Evolutionary conservation across 64 coral and sea anemone genomes (phyloP).

Genomic region (Exaiptasia diaphana): DNA sequence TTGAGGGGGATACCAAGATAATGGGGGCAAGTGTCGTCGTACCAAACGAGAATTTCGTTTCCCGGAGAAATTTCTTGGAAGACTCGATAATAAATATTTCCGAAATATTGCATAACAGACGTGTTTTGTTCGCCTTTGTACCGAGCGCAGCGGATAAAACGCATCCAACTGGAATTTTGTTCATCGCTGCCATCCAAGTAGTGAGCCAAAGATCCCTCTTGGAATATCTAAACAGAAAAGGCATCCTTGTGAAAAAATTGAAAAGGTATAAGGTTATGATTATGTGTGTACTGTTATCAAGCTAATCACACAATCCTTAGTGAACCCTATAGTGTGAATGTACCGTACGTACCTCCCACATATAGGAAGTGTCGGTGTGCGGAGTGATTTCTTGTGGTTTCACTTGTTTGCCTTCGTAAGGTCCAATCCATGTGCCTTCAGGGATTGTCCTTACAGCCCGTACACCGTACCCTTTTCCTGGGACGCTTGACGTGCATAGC

Average conservation of each 20-base stretch:
- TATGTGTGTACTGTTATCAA: too few relatives aligned
- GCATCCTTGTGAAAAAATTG: too few relatives aligned
- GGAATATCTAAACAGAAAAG: constrained; percentile 65
- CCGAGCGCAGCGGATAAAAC: constrained; percentile 60
- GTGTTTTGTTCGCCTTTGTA: constrained; percentile 66
- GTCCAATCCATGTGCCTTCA: constrained; percentile 67
- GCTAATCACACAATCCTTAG: too few relatives aligned
- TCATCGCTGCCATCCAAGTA: constrained; percentile 62
- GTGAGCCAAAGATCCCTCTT: constrained; percentile 23
- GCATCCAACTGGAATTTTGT: constrained; percentile 59
- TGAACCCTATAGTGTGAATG: too few relatives aligned
- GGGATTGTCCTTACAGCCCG: constrained; percentile 48
- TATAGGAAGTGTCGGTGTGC: constrained; percentile 52
- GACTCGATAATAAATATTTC: constrained; percentile 50
- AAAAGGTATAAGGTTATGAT: too few relatives aligned
- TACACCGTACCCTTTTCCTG: constrained; percentile 47
- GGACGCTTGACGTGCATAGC: constrained; percentile 56
- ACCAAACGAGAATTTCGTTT: constrained; percentile 65
- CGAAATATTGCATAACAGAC: constrained; percentile 33
- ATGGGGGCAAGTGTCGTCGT: constrained; percentile 40
- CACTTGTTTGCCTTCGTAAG: constrained; percentile 63
- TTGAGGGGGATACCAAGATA: constrained; percentile 53
- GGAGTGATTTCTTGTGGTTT: constrained; percentile 23
- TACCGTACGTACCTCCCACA: constrained; percentile 77
- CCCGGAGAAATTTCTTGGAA: constrained; percentile 40